Evolutionary conservation across 2,113 vertebrate genomes (phyloP).

Genomic region (Syngnathus typhle): DNA sequence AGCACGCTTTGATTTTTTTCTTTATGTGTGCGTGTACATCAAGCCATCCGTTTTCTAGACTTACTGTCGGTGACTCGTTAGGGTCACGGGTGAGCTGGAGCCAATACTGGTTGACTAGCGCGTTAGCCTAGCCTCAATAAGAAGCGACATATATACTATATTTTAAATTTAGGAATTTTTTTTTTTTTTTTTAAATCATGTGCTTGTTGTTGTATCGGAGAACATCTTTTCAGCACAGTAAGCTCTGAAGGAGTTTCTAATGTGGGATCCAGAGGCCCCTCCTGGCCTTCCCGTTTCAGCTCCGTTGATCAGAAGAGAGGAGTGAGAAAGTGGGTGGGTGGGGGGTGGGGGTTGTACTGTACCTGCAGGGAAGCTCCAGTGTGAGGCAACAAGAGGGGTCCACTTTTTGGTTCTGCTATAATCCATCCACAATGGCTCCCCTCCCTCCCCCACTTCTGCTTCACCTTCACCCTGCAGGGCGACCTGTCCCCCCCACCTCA

Average conservation of each 20-base stretch:
- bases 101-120: too few species aligned
- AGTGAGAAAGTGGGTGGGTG: constrained; percentile 61
- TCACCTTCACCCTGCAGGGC: constrained; percentile 69
- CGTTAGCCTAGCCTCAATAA: too few species aligned
- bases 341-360: constrained; percentile 68
- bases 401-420: constrained; percentile 77
- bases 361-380: constrained; percentile 66
- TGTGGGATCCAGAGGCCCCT: constrained; percentile 74
- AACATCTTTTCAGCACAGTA: constrained; percentile 36
- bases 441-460: constrained; percentile 23
- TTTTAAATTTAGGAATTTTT: too few species aligned
- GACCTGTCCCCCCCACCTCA: constrained; percentile 68
- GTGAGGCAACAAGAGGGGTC: constrained; percentile 54
- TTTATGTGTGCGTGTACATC: background rate
- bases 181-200: too few species aligned
- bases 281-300: constrained; percentile 79
- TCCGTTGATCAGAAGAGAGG: constrained; percentile 77
- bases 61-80: too few species aligned
- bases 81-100: too few species aligned
- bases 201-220: constrained; percentile 1
- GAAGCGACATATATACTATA: too few species aligned
- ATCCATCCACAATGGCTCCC: constrained; percentile 71
- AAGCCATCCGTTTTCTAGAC: background rate
- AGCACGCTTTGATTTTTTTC: background rate
- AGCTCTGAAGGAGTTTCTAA: constrained; percentile 9